Percentiles rank a stretch among this genome's conserved stretches.
Conservation (phyloP, 2,888 invertebrate genomes). For the Morinoia aosen region DNA sequence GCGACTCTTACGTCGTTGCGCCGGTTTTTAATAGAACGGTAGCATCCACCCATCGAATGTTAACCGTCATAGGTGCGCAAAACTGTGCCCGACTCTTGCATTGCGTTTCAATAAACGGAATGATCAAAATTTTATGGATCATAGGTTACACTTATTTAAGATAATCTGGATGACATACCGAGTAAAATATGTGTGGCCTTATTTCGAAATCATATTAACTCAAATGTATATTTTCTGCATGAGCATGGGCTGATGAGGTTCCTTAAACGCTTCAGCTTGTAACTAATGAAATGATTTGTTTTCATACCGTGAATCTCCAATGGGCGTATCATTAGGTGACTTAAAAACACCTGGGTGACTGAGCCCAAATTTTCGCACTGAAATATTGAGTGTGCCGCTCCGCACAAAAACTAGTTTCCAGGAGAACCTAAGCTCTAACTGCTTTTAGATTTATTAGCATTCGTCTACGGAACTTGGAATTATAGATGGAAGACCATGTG, state of each 20-base stretch:
- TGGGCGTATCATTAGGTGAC: neutral
- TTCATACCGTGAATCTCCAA: neutral
- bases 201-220: neutral
- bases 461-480: too few relatives aligned
- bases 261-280: neutral
- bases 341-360: neutral
- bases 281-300: neutral
- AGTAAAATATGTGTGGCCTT: too few relatives aligned
- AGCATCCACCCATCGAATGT: too few relatives aligned
- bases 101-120: neutral
- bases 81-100: too few relatives aligned
- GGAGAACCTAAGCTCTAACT: neutral
- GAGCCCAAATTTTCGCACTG: neutral
- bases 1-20: too few relatives aligned
- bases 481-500: too few relatives aligned
- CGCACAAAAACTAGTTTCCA: neutral
- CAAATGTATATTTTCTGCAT: neutral
- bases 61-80: too few relatives aligned
- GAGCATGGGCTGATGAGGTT: neutral
- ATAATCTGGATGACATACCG: too few relatives aligned
- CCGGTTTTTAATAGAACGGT: too few relatives aligned
- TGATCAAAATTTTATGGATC: neutral
- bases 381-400: neutral
- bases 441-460: neutral
- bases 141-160: too few relatives aligned